Evolutionary conservation across 2,113 vertebrate species (phyloP).

Genomic region (Nothoprocta pentlandii): DNA sequence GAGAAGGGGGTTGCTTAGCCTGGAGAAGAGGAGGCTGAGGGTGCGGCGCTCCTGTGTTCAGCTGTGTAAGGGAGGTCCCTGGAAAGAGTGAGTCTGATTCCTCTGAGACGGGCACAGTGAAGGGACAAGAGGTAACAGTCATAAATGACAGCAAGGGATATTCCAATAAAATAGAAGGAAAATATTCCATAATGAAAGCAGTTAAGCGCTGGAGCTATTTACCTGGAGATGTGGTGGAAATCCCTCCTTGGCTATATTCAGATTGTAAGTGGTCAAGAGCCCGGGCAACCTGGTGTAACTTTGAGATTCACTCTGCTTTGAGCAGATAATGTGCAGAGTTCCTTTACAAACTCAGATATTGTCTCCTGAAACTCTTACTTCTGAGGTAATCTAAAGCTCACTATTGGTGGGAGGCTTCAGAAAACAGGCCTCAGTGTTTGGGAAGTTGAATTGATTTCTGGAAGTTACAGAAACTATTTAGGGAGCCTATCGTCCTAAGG

Average conservation of each 20-base stretch:
- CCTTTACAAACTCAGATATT: not conserved
- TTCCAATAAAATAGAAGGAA: not conserved
- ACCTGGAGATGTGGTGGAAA: not conserved
- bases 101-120: fast-evolving
- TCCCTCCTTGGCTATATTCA: not conserved
- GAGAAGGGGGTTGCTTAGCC: not conserved
- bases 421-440: not conserved
- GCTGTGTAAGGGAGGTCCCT: fast-evolving
- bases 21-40: not conserved
- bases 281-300: fast-evolving
- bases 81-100: not conserved
- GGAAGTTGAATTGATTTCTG: not conserved
- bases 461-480: not conserved
- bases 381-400: not conserved
- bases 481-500: not conserved
- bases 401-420: not conserved
- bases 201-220: not conserved
- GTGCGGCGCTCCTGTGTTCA: not conserved
- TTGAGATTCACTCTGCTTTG: not conserved
- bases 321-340: not conserved
- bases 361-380: not conserved
- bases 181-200: not conserved
- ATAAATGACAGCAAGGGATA: not conserved
- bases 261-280: not conserved
- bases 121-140: not conserved